A percentile compares a stretch with the other conserved stretches of the same genome.
These are phyloP conservation scores for Drosophila fulvimacula DNA, from an alignment of 2,888 invertebrate genomes.

Conservation along the genomic window DNA sequence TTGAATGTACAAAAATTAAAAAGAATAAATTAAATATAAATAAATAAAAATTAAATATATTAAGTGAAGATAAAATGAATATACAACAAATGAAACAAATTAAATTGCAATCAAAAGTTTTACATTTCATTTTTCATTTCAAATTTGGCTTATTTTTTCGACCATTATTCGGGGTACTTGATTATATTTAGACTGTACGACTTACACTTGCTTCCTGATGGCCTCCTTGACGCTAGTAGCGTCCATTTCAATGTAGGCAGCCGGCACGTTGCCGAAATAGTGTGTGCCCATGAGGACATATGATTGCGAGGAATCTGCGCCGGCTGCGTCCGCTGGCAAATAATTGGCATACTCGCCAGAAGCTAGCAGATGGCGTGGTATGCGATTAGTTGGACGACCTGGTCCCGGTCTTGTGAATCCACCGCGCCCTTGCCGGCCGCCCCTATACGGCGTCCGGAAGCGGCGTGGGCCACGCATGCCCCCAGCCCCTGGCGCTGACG, in stretches of 20 bases:
- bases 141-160: no score
- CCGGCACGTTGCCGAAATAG: conserved; percentile 84
- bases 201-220: conserved; percentile 96
- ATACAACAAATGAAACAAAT: no score
- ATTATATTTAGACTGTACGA: background rate
- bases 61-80: no score
- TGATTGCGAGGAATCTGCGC: conserved; percentile 81
- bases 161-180: background rate
- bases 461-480: conserved; percentile 82
- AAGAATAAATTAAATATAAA: no score
- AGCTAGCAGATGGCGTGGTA: conserved; percentile 84
- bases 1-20: no score
- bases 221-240: conserved; percentile 90
- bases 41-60: no score
- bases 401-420: conserved; percentile 85
- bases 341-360: conserved; percentile 81
- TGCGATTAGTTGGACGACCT: conserved; percentile 84
- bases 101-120: no score
- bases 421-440: conserved; percentile 83
- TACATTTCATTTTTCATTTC: no score
- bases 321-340: conserved; percentile 81
- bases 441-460: conserved; percentile 83
- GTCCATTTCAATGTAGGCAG: conserved; percentile 84
- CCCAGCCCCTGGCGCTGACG: conserved; percentile 49
- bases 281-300: conserved; percentile 85